Percentiles rank a stretch among this genome's conserved stretches.
Conservation (phyloP, 2,797 vertebrate genomes). For the Enteromius paludinosus region DNA sequence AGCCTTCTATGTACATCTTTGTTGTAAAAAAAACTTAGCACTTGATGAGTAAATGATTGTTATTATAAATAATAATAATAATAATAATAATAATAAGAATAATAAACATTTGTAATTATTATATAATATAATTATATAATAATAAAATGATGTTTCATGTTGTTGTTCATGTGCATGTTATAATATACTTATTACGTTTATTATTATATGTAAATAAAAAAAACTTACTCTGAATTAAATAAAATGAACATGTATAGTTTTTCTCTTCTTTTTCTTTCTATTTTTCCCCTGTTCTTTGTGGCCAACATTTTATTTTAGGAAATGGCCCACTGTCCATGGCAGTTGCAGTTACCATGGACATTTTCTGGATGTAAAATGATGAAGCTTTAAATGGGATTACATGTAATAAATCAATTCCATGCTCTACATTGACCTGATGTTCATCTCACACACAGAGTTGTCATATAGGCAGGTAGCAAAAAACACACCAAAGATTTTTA, state of each 20-base stretch:
- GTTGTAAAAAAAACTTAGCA: not conserved
- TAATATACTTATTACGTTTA: not conserved
- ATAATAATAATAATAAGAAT: not conserved
- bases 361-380: slow-evolving; percentile 28
- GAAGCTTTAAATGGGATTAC: slow-evolving; percentile 33
- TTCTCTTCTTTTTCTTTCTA: not conserved
- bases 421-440: slow-evolving; percentile 29
- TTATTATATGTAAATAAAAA: not conserved
- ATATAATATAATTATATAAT: no score
- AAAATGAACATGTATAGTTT: not conserved
- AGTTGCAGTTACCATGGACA: slow-evolving; percentile 5
- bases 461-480: slow-evolving; percentile 6
- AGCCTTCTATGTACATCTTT: not conserved
- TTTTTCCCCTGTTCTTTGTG: not conserved
- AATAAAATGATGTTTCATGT: not conserved
- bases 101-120: not conserved
- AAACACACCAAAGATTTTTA: not conserved
- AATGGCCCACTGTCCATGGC: not conserved
- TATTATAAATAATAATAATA: not conserved
- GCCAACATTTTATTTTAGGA: not conserved
- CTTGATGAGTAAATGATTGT: not conserved
- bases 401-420: slow-evolving; percentile 37
- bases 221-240: not conserved
- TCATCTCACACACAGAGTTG: not conserved
- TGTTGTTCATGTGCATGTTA: not conserved